Base-by-base conservation (phyloP, 2,888 invertebrate species). In the Lithosia quadra region DNA sequence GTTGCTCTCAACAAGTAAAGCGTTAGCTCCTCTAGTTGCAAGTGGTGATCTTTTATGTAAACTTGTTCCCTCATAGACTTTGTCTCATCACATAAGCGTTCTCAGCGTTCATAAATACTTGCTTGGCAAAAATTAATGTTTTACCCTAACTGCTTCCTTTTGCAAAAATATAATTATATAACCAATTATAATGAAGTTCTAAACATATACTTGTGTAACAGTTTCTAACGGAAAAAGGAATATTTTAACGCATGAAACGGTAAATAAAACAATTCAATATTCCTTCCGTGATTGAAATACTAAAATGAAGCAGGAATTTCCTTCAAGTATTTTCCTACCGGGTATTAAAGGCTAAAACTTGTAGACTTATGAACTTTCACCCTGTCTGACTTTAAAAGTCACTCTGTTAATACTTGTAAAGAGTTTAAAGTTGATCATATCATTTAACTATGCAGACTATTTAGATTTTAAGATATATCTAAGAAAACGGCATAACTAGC, bases 351-450 rank as follows among this genome's bases (percentile, higher is more conserved):
- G 34, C 18, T 34, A 34, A 34, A 63, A 28, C 53, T 55, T 34
- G 34, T 34, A 21, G 22, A 64, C 9, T 22, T 39, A 39, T 28
- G 28, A 64, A 64, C 64, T 64, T 64, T 64, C 64, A 64, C 58
- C 49, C 36, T 39, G 15, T 34, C 21, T 55, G 15, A 55, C 55
- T 60, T 36, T 28, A 49, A 59, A 21, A 58, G 18, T 28, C 13
- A 58, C 28, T 43, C n/a, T 28, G 28, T 43, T n/a, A 63, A 63
- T 3, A 43, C 49, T 49, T 49, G 18, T 53, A 15, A 33, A 18
- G 61, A 71, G 69, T 63, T 76, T 63, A n/a, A 24, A 53, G 55
- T 39, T 67, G 79, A 72, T 79, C 43, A 58, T 59, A 77, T 70
- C 75, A 24, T n/a, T 34, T 60, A 68, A 58, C 22, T 43, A 28